Base-by-base conservation (phyloP, 2,888 invertebrate species). In the Drosophila percnosoma region DNA sequence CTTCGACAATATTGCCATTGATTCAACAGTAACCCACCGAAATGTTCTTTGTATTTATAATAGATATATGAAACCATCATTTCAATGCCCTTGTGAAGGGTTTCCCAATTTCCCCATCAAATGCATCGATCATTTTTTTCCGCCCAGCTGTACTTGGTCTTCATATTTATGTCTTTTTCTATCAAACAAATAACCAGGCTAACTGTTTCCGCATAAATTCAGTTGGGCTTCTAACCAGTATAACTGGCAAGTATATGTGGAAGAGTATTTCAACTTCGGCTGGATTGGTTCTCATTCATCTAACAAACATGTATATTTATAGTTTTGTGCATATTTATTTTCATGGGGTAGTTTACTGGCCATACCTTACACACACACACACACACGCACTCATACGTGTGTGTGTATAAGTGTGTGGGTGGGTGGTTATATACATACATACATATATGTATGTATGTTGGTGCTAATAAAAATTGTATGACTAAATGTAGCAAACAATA, bases 1-100 rank as follows among this genome's bases (percentile, higher is more conserved):
- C 77, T 64, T 75, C 38, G 60, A 75, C 77, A 75, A 77, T 67
- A 80, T 77, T 80, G 77, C 75, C 80, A 67, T 75, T 75, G 75
- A 79, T 77, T 80, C 62, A 66, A 70, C 70, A 60, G 70, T 40
- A 70, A 75, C 77, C 71, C 75, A 63, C 75, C 49, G 42, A 64
- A 75, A 66, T 55, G 31, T 55, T 63, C 75, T 70, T 70, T 66
- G 42, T 63, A 62, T 36, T 31, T 34, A 61, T 15, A 31, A 24
- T 36, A 62, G 24, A 45, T 53, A 53, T 48, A 21, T 13, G 13
- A 18, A 51, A 45, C 62, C 33, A 55, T 36, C 52, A 59, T 52
- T 31, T 59, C 3, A n/a, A 42, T 55, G 48, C 59, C 36, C 64
- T 64, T 18, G 7, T 7, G 4, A 1, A 6, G 38, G 38, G 45